Base-by-base conservation (phyloP, 2,888 invertebrate genomes). In the Lithosia quadra region DNA sequence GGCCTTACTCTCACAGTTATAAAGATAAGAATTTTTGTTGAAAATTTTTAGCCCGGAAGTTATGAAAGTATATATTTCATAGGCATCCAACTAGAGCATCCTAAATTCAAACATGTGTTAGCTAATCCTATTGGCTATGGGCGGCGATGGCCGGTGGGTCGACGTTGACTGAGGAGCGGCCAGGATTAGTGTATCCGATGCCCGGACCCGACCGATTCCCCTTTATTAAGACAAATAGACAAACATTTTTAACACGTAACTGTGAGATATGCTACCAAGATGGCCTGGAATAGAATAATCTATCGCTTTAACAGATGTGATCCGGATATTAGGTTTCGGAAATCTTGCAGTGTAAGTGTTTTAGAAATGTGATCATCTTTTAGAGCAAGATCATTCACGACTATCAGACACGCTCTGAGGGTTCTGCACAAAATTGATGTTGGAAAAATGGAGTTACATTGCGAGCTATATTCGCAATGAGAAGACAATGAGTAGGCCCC, bases 221-320 rank as follows among this genome's bases (percentile, higher is more conserved):
- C 85, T 84, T 90, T 90, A 90, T 89, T 89, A 88, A 89, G 90
- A 90, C 86, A 87, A 90, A 91, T 91, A 86, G 87, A 83, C 77
- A 85, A 85, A 83, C 88, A 89, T 90, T 90, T 90, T 88, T 89
- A 88, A 88, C 86, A 81, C 83, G 84, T 82, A 86, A 86, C 88
- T 80, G 81, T 78, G 75, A 79, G 71, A 77, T 76, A 82, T 83
- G 72, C 77, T 77, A 76, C 75, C 74, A 76, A 75, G 76, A 76
- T 70, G 69, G 68, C 69, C 64, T 62, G 56, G 61, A 69, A 78
- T 78, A 72, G 71, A 77, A 76, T 55, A 34, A 34, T 55, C 63
- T 68, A 70, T 65, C 24, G 67, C 76, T 61, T 73, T 74, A 72
- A 81, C 68, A 74, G 63, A 68, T 73, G 63, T 64, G 21, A 53